Base-by-base conservation (phyloP, 2,797 vertebrate species). In the Falco berigora region DNA sequence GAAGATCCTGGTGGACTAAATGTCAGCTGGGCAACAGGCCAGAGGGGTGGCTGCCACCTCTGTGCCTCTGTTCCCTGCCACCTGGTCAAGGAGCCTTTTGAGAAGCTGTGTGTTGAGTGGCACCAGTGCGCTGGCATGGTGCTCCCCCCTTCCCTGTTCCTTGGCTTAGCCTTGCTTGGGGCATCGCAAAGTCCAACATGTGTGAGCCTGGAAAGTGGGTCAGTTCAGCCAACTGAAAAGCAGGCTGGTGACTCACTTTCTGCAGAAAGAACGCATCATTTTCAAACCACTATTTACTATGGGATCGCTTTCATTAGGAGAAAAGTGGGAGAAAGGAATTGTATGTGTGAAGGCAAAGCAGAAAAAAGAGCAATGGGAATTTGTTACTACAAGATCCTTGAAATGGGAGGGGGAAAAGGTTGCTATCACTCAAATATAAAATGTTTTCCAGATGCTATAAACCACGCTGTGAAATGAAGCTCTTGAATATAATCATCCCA, bases 61-160 rank as follows among this genome's bases (percentile, higher is more conserved):
- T 0, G 0, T 5, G 7, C 13, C 67, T 59, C 67, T 14, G 0
- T 52, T 83, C 56, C 42, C 14, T 0, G 2, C 5, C 0, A 0
- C 14, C 27, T 47, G 17, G 10, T 78, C 38, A 23, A 69, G 34
- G 53, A 74, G 18, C 23, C 34, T 85, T 79, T 78, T 52, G 59
- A 52, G 84, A 63, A 71, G 49, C 59, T 23, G 3, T 9, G 53
- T 61, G 36, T 61, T 0, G 6, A 63, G 63, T 22, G 64, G 53
- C 38, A 89, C 46, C 46, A 36, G 38, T 12, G 59, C 3, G 0
- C 30, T 83, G 53, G 73, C 30, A 24, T 0, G 52, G 64, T 0
- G 1, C 15, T 71, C 21, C 40, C 21, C 59, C 11, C 44, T 90
- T 69, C 61, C 66, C 44, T 47, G 27, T 93, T 62, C 64, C 72